phyloP scores from a whole-genome alignment of 2,888 invertebrate species.

The Caenorhabditis japonica region DNA sequence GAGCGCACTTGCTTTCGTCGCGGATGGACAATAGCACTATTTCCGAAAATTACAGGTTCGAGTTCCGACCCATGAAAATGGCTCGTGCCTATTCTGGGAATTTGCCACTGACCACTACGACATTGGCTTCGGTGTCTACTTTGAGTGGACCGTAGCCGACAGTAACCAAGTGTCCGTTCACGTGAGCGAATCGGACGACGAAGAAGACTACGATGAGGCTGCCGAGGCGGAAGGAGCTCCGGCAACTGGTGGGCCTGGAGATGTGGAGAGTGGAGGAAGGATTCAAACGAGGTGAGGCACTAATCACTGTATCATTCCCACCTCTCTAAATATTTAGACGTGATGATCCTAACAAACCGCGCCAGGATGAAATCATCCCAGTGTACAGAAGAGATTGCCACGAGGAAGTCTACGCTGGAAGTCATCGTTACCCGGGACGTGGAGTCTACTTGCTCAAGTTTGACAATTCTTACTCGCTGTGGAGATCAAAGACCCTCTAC shows the following conservation, averaged over 20 bases:
- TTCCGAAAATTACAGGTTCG: conserved; percentile 81
- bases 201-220: conserved; percentile 80
- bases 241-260: conserved; percentile 77
- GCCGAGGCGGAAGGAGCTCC: conserved; percentile 33
- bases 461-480: conserved; percentile 98
- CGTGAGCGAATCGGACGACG: conserved; percentile 94
- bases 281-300: conserved; percentile 21
- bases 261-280: conserved; percentile 82
- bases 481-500: conserved; percentile 98
- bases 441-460: conserved; percentile 98
- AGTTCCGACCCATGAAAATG: conserved; percentile 95
- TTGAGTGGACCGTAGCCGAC: conserved; percentile 88
- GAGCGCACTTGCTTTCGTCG: too few species aligned
- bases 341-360: conserved; percentile 79
- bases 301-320: not conserved
- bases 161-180: conserved; percentile 89
- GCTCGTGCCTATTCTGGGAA: conserved; percentile 96
- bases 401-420: conserved; percentile 95
- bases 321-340: conserved; percentile 14
- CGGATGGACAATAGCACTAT: not conserved
- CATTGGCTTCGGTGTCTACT: conserved; percentile 93
- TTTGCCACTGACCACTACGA: conserved; percentile 98
- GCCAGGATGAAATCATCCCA: conserved; percentile 88
- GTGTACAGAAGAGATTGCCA: conserved; percentile 96
- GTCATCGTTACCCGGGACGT: conserved; percentile 94